phyloP scores from a whole-genome alignment of 2,888 invertebrate species.

The Strigamia transsilvanica region DNA sequence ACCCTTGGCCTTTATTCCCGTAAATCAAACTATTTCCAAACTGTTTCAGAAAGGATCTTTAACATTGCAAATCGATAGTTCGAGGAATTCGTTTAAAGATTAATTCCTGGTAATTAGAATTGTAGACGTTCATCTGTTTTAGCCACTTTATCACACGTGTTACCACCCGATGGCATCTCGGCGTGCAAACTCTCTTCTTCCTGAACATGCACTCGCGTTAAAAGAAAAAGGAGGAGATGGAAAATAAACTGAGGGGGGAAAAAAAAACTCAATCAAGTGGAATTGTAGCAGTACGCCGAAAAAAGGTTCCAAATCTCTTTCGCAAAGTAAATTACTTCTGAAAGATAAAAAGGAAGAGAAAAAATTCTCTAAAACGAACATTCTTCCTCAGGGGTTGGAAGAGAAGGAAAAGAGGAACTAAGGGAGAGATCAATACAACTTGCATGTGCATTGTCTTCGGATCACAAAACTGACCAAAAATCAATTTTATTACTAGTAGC shows the following conservation, averaged over 20 bases:
- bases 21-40: no score
- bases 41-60: no score
- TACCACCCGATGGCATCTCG: neutral
- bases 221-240: neutral
- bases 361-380: slow-evolving; percentile 16
- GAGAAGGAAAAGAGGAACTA: slow-evolving; percentile 13
- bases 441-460: neutral
- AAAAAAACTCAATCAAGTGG: slow-evolving; percentile 9
- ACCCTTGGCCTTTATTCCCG: no score
- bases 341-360: slow-evolving; percentile 23
- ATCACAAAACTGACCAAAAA: slow-evolving; percentile 23
- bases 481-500: slow-evolving; percentile 35
- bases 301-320: slow-evolving; percentile 33
- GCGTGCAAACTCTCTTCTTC: neutral
- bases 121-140: neutral
- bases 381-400: neutral
- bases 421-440: slow-evolving; percentile 35
- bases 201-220: neutral
- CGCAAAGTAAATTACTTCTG: slow-evolving; percentile 39
- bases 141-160: slow-evolving; percentile 22
- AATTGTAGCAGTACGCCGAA: neutral
- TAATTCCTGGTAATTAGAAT: neutral
- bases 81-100: neutral
- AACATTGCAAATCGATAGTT: no score
- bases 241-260: neutral